Conservation (phyloP, 2,797 vertebrate genomes). For the Euphonia xanthogaster region DNA sequence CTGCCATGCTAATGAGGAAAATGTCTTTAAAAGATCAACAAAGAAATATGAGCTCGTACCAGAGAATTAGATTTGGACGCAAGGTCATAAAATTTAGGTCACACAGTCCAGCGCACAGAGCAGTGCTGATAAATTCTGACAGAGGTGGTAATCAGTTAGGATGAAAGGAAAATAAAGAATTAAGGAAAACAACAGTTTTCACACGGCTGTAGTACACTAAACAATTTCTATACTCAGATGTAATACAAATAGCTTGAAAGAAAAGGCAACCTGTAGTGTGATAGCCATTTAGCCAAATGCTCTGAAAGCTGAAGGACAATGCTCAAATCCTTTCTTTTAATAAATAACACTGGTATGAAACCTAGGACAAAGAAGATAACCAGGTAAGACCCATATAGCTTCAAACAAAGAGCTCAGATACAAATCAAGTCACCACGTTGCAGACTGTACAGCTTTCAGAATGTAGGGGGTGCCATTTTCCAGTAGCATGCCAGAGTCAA, state of each 20-base stretch:
- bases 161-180: conserved; percentile 41
- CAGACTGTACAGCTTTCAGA: background rate
- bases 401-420: background rate
- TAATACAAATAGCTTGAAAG: background rate
- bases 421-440: background rate
- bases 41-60: conserved; percentile 48
- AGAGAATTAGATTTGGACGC: conserved; percentile 20
- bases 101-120: conserved; percentile 40
- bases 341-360: background rate
- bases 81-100: conserved; percentile 62
- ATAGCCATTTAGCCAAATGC: background rate
- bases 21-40: conserved; percentile 54
- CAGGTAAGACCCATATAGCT: background rate
- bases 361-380: background rate
- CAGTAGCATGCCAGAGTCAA: background rate
- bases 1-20: conserved; percentile 58
- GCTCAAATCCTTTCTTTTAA: background rate
- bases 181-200: conserved; percentile 38
- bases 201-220: background rate
- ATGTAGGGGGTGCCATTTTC: background rate
- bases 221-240: background rate
- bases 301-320: background rate
- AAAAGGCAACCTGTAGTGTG: background rate
- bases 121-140: conserved; percentile 54
- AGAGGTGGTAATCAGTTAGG: conserved; percentile 33